Evolutionary conservation across 2,888 invertebrate species (phyloP), one percentile per base, ranked within the genome.

Genomic region (Rutpela maculata): DNA sequence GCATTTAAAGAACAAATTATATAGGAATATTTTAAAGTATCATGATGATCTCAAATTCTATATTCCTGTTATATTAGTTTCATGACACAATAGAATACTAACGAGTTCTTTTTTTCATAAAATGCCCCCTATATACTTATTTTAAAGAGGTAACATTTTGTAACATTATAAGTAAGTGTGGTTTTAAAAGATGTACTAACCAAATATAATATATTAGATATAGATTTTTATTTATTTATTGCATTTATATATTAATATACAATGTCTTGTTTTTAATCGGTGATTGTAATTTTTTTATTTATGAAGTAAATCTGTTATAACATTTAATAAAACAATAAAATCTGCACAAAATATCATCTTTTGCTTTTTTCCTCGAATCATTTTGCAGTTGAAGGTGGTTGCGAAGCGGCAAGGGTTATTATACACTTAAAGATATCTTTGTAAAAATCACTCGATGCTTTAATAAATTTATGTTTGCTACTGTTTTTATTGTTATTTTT

Each of bases 371-470:
- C 77, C 74, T 77, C 77, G 38, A 72, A 26, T 62, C 66, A 74
- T 60, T 19, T 60, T 74, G 69, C 76, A 75, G 74, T 78, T 78
- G 74, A 71, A 77, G 86, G 88, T 87, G 87, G 87, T 84, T 83
- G 56, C 83, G 84, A 86, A 84, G 86, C 84, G 87, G 86, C 85
- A 85, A 86, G 86, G 81, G 83, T 80, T 76, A 35, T 35, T 35
- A 76, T 74, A 83, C 80, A 79, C 75, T 74, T 74, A 75, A 80
- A 71, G 74, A 71, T 43, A 22, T 65, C 12, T 67, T 22, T 15
- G 43, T 43, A 55, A 76, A n/a, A 72, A 26, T 15, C 7, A 38
- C 57, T 73, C 50, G 50, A 50, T 50, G n/a, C n/a, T 50, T 15
- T 15, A 50, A 50, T 50, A 50, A 50, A 50, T 65, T 43, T 12